A percentile compares a stretch with the other conserved stretches of the same genome.
These are phyloP conservation scores for Sigmodon hispidus DNA, from an alignment of 2,113 vertebrate genomes.

Conservation along the genomic window DNA sequence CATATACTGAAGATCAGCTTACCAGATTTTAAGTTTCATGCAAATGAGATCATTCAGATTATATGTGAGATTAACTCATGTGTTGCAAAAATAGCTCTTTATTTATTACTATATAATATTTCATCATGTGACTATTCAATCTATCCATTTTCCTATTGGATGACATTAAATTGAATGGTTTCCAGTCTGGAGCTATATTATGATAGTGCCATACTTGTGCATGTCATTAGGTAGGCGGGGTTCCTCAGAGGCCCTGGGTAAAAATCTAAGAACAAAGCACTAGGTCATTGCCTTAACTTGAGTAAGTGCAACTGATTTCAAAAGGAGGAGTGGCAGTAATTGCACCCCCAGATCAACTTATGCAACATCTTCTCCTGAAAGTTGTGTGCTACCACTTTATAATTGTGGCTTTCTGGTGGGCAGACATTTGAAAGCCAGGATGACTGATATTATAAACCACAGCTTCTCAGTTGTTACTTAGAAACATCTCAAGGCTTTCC, in stretches of 20 bases:
- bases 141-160: neutral
- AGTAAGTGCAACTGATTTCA: neutral
- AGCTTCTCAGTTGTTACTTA: conserved; percentile 18
- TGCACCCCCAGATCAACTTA: neutral
- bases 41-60: neutral
- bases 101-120: neutral
- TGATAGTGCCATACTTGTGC: neutral
- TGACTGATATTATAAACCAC: conserved; percentile 32
- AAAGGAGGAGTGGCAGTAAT: neutral
- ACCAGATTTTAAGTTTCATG: neutral
- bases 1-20: neutral
- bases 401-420: conserved; percentile 46
- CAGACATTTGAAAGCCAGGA: conserved; percentile 50
- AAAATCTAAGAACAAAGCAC: neutral
- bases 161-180: conserved; percentile 5
- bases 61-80: neutral
- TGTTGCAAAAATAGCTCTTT: neutral
- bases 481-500: conserved; percentile 59
- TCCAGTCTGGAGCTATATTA: neutral
- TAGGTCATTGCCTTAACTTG: neutral
- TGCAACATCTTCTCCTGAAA: conserved; percentile 37
- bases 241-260: neutral
- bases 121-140: neutral
- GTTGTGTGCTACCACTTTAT: conserved; percentile 17
- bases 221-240: neutral